These are phyloP conservation scores for Siderastrea radians DNA, from an alignment of 92 coral and sea anemone species.

Conservation along the genomic window DNA sequence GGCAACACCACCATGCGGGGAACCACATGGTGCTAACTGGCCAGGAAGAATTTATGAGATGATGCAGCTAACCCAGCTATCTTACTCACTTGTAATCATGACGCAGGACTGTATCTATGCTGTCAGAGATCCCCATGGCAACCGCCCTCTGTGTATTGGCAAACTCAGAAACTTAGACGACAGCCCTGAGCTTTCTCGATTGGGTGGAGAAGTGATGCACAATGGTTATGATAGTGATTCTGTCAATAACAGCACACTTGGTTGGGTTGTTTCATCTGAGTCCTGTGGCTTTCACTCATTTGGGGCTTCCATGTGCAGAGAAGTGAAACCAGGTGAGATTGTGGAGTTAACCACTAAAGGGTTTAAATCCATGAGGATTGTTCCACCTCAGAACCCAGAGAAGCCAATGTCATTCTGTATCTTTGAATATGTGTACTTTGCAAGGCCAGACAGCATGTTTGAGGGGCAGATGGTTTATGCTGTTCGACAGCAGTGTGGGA, in stretches of 20 bases:
- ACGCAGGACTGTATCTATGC: slow-evolving; percentile 90
- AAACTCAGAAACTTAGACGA: slow-evolving; percentile 69
- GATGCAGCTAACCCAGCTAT: slow-evolving; percentile 83
- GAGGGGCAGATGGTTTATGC: slow-evolving; percentile 98
- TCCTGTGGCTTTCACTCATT: slow-evolving; percentile 96
- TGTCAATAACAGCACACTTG: slow-evolving; percentile 66
- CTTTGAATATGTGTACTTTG: slow-evolving; percentile 98
- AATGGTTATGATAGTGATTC: slow-evolving; percentile 55
- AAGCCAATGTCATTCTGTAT: slow-evolving; percentile 91
- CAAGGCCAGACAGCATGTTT: slow-evolving; percentile 95
- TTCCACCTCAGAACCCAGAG: slow-evolving; percentile 63
- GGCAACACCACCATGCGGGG: slow-evolving; percentile 95
- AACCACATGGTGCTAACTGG: slow-evolving; percentile 98
- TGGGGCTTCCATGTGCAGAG: slow-evolving; percentile 88
- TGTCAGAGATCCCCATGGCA: slow-evolving; percentile 97
- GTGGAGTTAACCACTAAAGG: slow-evolving; percentile 90
- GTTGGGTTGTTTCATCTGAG: slow-evolving; percentile 97
- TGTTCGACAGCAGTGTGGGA: slow-evolving; percentile 90
- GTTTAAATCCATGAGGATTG: slow-evolving; percentile 76
- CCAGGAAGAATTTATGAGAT: slow-evolving; percentile 88
- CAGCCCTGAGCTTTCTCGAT: slow-evolving; percentile 56
- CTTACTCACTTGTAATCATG: slow-evolving; percentile 94
- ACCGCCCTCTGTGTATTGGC: slow-evolving; percentile 96
- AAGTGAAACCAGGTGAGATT: slow-evolving; percentile 94
- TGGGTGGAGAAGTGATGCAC: slow-evolving; percentile 32